phyloP scores from a whole-genome alignment of 2,888 invertebrate species.

The Eristalis arbustorum region DNA sequence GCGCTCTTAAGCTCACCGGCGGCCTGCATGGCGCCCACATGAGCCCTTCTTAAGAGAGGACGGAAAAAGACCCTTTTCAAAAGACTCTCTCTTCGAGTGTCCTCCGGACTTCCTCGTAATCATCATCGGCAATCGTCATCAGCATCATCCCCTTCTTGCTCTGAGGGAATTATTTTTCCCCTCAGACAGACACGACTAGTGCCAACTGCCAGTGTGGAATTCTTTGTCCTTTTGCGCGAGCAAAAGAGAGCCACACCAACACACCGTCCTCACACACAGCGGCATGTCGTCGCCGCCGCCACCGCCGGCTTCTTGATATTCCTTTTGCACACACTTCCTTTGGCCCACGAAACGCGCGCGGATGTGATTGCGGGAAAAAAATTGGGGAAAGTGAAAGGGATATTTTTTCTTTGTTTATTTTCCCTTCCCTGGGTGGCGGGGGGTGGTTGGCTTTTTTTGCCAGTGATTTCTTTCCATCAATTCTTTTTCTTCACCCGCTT shows the following conservation, averaged over 20 bases:
- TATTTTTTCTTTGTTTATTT: conserved; percentile 42
- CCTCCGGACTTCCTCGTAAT: conserved; percentile 2
- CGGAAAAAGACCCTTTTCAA: conserved; percentile 47
- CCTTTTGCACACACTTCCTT: conserved; percentile 50
- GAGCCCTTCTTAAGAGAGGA: conserved; percentile 30
- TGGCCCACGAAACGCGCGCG: conserved; percentile 44
- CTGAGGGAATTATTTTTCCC: conserved; percentile 37
- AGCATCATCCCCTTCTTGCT: conserved; percentile 42
- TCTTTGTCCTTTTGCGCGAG: conserved; percentile 56
- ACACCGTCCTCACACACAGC: not conserved
- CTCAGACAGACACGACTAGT: conserved; percentile 58
- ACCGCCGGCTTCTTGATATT: conserved; percentile 63
- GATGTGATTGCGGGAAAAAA: conserved; percentile 51
- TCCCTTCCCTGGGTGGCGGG: not conserved
- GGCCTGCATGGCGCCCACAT: not conserved
- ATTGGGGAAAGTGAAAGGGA: conserved; percentile 70
- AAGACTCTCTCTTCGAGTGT: conserved; percentile 55
- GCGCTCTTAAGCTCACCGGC: not conserved
- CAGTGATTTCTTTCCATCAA: conserved; percentile 50
- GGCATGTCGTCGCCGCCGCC: not conserved
- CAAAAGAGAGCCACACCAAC: conserved; percentile 49
- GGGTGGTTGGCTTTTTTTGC: conserved; percentile 14
- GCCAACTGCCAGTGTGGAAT: not conserved
- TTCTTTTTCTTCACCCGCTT: conserved; percentile 16
- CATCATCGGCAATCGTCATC: conserved; percentile 2